Percentiles rank a stretch among this genome's conserved stretches.
These are phyloP conservation scores for Drosophila subquinaria DNA, from an alignment of 2,888 invertebrate genomes.

Conservation along the genomic window DNA sequence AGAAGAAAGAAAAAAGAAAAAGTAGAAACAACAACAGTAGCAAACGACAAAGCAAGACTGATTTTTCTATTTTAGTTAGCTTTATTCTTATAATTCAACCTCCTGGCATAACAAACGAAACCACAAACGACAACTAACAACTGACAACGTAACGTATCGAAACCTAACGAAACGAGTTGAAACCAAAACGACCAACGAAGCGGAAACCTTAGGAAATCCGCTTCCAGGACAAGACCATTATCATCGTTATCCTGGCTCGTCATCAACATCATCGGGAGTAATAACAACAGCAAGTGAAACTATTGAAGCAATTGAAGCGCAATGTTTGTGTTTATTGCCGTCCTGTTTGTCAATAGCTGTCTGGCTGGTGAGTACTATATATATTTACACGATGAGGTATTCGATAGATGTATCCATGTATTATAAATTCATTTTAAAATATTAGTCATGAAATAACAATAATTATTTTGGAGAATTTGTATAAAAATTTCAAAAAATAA, in stretches of 20 bases:
- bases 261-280: constrained; percentile 5
- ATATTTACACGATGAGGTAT: not conserved
- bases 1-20: constrained; percentile 7
- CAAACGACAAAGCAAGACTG: constrained; percentile 77
- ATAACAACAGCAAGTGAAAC: constrained; percentile 36
- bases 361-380: constrained; percentile 84
- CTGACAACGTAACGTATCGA: constrained; percentile 21
- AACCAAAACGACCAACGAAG: constrained; percentile 29
- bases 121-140: constrained; percentile 9
- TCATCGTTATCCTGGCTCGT: constrained; percentile 20
- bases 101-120: constrained; percentile 6
- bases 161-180: constrained; percentile 14
- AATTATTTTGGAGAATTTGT: too few relatives aligned
- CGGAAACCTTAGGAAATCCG: constrained; percentile 66
- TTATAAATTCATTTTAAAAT: too few relatives aligned
- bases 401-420: constrained; percentile 1
- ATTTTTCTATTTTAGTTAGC: constrained; percentile 82
- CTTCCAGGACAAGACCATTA: constrained; percentile 38
- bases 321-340: constrained; percentile 84
- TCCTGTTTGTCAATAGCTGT: constrained; percentile 85
- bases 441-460: too few relatives aligned
- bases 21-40: constrained; percentile 19
- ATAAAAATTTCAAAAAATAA: too few relatives aligned
- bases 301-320: constrained; percentile 63
- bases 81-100: constrained; percentile 44